Evolutionary conservation across 2,888 invertebrate genomes (phyloP), one percentile per base, ranked within the genome.

Genomic region (Thereva unica): DNA sequence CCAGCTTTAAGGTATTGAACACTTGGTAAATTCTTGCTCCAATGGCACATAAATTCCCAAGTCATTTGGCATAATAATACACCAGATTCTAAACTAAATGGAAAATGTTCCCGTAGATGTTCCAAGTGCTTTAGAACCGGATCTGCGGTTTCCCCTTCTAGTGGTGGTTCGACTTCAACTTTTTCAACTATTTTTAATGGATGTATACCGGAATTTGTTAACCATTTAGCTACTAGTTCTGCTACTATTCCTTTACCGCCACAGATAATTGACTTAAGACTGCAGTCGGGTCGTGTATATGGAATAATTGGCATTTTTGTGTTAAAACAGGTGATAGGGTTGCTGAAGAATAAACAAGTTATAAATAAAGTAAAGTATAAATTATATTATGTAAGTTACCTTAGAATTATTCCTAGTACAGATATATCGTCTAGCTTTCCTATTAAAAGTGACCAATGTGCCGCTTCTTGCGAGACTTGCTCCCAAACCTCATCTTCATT

Each of bases 401-500:
- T 89, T 85, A 82, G 69, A 49, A 80, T 78, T 12, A 80, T 78
- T 7, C 90, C 89, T 9, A 95, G 83, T 64, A 93, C 85, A 3
- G 94, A 87, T 69, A 94, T 86, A 77, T 96, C 95, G 78, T 96
- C 95, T 53, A 96, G 83, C 82, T 95, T 95, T 64, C 91, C 92
- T 47, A 93, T 90, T 1, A 96, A 82, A 55, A 93, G 82, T 10
- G 91, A 90, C 92, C 96, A 96, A 76, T 91, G 89, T 49, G 93
- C 90, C 73, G 89, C 87, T 76, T 96, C 96, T 71, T 90, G 87
- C 1, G 93, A 90, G 63, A 95, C 86, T 63, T 89, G 87, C 77
- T 93, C 93, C 92, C 93, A 95, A 50, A 85, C 82, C 55, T 84
- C 88, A 40, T 84, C 85, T 37, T 87, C 88, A 37, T 82, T 82